Base-by-base conservation (phyloP, 2,113 vertebrate genomes). In the Amphilophus citrinellus region DNA sequence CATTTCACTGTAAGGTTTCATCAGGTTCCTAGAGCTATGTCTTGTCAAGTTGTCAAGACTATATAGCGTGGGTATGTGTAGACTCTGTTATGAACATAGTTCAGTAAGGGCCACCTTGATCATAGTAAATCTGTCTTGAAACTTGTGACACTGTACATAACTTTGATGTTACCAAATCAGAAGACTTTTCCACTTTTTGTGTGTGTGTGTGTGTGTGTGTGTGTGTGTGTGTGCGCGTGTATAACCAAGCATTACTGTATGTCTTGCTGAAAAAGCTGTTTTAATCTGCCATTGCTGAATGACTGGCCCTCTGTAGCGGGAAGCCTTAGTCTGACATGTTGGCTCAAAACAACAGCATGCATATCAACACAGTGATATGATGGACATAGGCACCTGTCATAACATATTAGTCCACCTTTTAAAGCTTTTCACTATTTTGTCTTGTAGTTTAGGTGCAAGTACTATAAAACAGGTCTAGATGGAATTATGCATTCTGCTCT, bases 351-450 rank as follows among this genome's bases (percentile, higher is more conserved):
- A 80, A 87, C 89, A 84, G 85, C 77, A 60, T 88, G 85, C 80
- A 91, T 86, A 88, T 89, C 85, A 83, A 71, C 77, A 59, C 61
- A 18, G n/a, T 93, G 94, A 95, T 93, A 85, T 94, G 92, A 96
- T 95, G 88, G 86, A 86, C 89, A 95, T 81, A 93, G 95, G 90
- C 94, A 96, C 90, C 92, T 95, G 94, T 94, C 92, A 11, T 84
- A 88, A 84, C 90, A 85, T 79, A 91, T 96, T 94, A 95, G 88
- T 85, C 76, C 81, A 76, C 53, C 63, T 82, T 53, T 50, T 79
- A 75, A 87, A 90, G 85, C 24, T 89, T 86, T 89, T 50, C 60
- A 78, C 65, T 82, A 85, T 79, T 83, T 66, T 76, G 61, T 79
- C 65, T 71, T 83, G 77, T 76, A 62, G 84, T 92, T 90, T 88